A percentile compares a stretch with the other conserved stretches of the same genome.
These are phyloP conservation scores for Chaenogobius annularis DNA, from an alignment of 2,113 vertebrate genomes.

Conservation along the genomic window DNA sequence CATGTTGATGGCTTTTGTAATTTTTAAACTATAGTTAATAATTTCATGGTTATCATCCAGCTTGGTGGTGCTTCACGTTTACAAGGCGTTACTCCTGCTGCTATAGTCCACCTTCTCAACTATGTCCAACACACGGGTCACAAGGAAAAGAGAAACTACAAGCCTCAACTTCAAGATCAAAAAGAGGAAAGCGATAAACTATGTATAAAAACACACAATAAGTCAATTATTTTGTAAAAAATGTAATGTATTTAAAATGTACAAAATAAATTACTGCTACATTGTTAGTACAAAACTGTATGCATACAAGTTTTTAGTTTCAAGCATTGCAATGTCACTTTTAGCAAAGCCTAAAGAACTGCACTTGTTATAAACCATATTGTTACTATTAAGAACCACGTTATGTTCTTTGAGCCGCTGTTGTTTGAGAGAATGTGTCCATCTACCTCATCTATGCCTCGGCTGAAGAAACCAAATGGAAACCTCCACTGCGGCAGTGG, in stretches of 20 bases:
- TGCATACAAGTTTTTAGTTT: background rate
- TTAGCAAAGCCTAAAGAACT: constrained; percentile 35
- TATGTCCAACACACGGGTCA: constrained; percentile 71
- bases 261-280: background rate
- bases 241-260: background rate
- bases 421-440: constrained; percentile 22
- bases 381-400: constrained; percentile 45
- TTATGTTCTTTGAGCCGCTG: constrained; percentile 17
- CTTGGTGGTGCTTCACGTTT: constrained; percentile 87
- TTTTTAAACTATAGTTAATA: background rate
- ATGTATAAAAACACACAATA: constrained; percentile 25
- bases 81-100: constrained; percentile 90
- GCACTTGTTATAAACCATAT: constrained; percentile 44
- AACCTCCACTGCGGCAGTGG: constrained; percentile 70
- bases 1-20: background rate
- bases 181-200: constrained; percentile 15
- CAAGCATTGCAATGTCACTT: background rate
- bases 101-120: constrained; percentile 83
- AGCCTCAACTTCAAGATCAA: background rate
- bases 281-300: background rate
- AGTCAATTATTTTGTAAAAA: constrained; percentile 52
- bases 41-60: constrained; percentile 59
- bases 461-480: constrained; percentile 72
- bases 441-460: constrained; percentile 67
- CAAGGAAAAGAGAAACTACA: background rate